Conservation (phyloP, 2,113 vertebrate genomes). For the Pachycephala philippinensis region DNA sequence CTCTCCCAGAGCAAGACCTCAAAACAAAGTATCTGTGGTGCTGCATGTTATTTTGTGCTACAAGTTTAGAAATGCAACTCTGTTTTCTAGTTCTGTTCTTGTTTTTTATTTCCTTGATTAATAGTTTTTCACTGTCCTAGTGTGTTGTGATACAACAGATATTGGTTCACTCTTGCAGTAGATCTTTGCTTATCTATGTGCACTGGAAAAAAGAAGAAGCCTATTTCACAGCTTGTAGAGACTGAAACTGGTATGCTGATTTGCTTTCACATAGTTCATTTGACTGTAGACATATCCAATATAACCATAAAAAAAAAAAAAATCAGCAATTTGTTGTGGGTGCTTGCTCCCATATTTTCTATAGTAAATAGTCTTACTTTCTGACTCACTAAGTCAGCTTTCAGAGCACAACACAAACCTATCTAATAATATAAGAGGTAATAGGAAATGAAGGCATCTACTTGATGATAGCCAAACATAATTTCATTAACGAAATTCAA, state of each 20-base stretch:
- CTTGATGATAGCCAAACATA: neutral
- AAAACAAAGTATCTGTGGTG: neutral
- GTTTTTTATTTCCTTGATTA: neutral
- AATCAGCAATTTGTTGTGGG: neutral
- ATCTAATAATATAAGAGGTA: constrained; percentile 5
- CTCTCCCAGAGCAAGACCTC: neutral
- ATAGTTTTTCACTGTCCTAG: neutral
- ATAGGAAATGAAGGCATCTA: constrained; percentile 11
- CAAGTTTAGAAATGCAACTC: neutral
- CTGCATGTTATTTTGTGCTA: neutral
- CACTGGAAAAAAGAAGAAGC: constrained; percentile 3
- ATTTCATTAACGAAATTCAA: neutral
- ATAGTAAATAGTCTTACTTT: neutral
- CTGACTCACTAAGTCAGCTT: constrained; percentile 36
- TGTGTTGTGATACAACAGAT: neutral
- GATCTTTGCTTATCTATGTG: neutral
- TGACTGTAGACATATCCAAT: neutral
- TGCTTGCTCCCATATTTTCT: neutral
- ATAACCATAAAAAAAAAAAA: neutral
- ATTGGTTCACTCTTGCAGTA: neutral
- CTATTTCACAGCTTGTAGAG: neutral
- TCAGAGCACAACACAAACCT: neutral
- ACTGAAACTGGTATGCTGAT: neutral
- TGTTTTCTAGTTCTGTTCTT: neutral
- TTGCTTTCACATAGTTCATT: neutral